These are phyloP conservation scores for Aulostomus chinensis DNA, from an alignment of 2,797 vertebrate species.

Conservation along the genomic window DNA sequence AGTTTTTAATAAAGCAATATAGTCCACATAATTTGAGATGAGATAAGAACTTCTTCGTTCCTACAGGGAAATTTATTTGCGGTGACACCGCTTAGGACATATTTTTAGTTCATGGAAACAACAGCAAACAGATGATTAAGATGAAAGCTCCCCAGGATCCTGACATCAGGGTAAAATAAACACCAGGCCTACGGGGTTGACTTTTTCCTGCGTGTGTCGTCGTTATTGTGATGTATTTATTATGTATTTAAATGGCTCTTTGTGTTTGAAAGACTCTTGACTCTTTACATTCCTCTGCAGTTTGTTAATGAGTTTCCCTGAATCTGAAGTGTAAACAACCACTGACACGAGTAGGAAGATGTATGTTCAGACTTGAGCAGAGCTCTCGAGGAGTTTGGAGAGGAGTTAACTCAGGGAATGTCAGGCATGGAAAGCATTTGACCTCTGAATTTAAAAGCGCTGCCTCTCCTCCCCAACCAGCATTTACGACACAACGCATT, in stretches of 20 bases:
- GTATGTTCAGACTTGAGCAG: background rate
- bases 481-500: too few relatives aligned
- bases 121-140: constrained; percentile 24
- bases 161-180: background rate
- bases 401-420: constrained; percentile 65
- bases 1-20: constrained; percentile 10
- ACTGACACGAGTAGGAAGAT: constrained; percentile 11
- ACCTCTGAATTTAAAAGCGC: constrained; percentile 46
- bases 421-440: constrained; percentile 51
- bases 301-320: constrained; percentile 5
- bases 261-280: background rate
- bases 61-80: background rate
- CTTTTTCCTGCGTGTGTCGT: background rate
- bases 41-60: constrained; percentile 15
- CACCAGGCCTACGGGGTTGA: too few relatives aligned
- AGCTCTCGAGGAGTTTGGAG: constrained; percentile 14
- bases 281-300: constrained; percentile 16
- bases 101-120: constrained; percentile 22
- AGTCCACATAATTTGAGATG: constrained; percentile 8
- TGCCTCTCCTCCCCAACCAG: background rate
- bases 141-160: background rate
- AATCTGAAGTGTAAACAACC: constrained; percentile 15
- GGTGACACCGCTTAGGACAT: constrained; percentile 13
- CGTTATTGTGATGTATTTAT: background rate
- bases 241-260: background rate